Conservation (phyloP, 2,888 invertebrate species). For the Drosophila tripunctata region DNA sequence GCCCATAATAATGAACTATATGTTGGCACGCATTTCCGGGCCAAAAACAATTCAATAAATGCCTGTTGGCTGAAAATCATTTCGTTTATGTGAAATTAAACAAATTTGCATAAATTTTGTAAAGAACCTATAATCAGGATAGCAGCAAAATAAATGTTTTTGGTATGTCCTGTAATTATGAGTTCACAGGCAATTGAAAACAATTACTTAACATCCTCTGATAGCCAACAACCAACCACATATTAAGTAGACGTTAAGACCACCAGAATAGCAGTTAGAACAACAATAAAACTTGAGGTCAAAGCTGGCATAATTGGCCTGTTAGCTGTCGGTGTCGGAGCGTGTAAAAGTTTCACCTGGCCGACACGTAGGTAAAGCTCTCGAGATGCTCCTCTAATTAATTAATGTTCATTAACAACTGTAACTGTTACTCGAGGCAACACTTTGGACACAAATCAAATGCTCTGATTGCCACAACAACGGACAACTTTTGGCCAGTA, state of each 20-base stretch:
- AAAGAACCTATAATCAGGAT: constrained; percentile 5
- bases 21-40: constrained; percentile 10
- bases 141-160: neutral
- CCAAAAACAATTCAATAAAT: constrained; percentile 39
- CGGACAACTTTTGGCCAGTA: constrained; percentile 38
- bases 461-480: constrained; percentile 60
- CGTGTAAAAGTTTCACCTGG: constrained; percentile 49
- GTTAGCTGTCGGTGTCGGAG: constrained; percentile 40
- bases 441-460: constrained; percentile 67
- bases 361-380: constrained; percentile 39
- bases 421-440: constrained; percentile 28
- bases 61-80: constrained; percentile 22
- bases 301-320: constrained; percentile 61
- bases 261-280: constrained; percentile 22
- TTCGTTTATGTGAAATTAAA: constrained; percentile 19
- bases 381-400: constrained; percentile 57
- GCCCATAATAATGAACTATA: constrained; percentile 28
- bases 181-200: constrained; percentile 24
- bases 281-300: constrained; percentile 17
- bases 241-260: constrained; percentile 12
- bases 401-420: constrained; percentile 71
- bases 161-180: neutral
- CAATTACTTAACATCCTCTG: constrained; percentile 28
- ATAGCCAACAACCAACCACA: neutral
- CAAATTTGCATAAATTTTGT: constrained; percentile 43